Evolutionary conservation across 2,113 vertebrate genomes (phyloP).

Genomic region (Dissostichus mawsoni): DNA sequence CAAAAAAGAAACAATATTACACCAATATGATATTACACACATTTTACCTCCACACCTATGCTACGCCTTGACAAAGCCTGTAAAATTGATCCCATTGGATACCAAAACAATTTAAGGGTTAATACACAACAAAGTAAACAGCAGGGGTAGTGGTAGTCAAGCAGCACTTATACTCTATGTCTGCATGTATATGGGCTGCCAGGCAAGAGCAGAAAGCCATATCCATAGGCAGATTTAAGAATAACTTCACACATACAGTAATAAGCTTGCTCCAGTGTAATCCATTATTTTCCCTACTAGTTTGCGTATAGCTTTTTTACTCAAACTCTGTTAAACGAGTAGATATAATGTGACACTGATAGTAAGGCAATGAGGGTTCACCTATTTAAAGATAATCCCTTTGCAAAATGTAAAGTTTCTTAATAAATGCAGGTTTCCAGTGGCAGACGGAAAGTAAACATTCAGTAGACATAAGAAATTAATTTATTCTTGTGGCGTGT

Average conservation of each 20-base stretch:
- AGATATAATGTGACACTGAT: slow-evolving; percentile 46
- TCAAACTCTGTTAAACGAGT: slow-evolving; percentile 43
- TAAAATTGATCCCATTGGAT: no score
- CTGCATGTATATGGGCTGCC: slow-evolving; percentile 23
- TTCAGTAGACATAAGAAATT: not conserved
- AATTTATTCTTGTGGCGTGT: not conserved
- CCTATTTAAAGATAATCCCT: slow-evolving; percentile 14
- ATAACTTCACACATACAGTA: slow-evolving; percentile 52
- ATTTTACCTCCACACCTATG: no score
- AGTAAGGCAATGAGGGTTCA: not conserved
- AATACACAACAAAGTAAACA: not conserved
- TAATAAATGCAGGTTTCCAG: not conserved
- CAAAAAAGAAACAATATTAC: no score
- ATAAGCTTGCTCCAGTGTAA: slow-evolving; percentile 60
- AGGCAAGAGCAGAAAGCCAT: slow-evolving; percentile 22
- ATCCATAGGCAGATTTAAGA: slow-evolving; percentile 47
- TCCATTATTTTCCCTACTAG: slow-evolving; percentile 29
- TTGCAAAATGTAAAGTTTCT: slow-evolving; percentile 2
- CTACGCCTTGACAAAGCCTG: no score
- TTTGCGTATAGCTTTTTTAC: slow-evolving; percentile 48
- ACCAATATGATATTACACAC: no score
- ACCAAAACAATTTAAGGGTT: not conserved
- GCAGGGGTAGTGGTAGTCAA: not conserved
- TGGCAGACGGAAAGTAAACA: not conserved
- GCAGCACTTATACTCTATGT: not conserved